Percentiles rank a stretch among this genome's conserved stretches.
Conservation (phyloP, 2,797 vertebrate genomes). For the Momotus momota region DNA sequence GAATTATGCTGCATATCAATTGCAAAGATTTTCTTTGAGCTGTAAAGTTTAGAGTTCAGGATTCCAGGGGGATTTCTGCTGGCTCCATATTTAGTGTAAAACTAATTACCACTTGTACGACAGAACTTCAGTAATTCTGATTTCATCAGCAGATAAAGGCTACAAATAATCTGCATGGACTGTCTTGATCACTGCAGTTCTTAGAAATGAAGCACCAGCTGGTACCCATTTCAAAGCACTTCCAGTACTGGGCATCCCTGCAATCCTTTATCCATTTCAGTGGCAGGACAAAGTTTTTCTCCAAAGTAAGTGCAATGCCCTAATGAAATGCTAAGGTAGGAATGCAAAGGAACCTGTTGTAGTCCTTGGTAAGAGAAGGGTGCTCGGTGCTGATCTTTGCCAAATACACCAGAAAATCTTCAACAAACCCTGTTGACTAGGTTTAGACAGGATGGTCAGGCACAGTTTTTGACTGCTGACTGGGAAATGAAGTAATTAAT, state of each 20-base stretch:
- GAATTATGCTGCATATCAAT: background rate
- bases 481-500: background rate
- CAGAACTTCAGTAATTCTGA: background rate
- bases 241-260: background rate
- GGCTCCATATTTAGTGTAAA: background rate
- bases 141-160: background rate
- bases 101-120: background rate
- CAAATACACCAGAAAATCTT: background rate
- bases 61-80: background rate
- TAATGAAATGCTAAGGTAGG: background rate
- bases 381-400: background rate
- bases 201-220: background rate
- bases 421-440: background rate
- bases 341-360: rapidly evolving
- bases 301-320: background rate
- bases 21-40: constrained; percentile 3
- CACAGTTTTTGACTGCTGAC: background rate
- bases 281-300: background rate
- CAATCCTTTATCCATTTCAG: background rate
- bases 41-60: background rate
- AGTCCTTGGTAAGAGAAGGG: background rate
- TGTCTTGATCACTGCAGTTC: background rate
- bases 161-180: background rate
- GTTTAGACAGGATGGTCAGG: background rate
- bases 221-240: background rate